Conservation (phyloP, 2,888 invertebrate genomes). For the Oeneis ivallda region DNA sequence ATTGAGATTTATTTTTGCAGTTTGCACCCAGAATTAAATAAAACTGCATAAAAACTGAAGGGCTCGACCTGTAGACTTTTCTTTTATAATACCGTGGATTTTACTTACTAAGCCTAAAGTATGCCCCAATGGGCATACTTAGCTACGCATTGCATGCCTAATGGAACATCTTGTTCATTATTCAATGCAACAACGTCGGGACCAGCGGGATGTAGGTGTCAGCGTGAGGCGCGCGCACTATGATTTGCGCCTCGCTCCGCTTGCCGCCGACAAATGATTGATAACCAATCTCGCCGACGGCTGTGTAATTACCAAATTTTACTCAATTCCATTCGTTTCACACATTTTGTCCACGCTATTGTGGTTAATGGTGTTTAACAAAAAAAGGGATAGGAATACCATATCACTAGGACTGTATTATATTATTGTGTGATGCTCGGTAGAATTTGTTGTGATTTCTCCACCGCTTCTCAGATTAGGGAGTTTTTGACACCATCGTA, state of each 20-base stretch:
- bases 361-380: neutral
- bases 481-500: too few relatives aligned
- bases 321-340: conserved; percentile 50
- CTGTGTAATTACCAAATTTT: conserved; percentile 64
- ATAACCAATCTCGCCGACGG: conserved; percentile 70
- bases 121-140: neutral
- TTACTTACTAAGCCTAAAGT: neutral
- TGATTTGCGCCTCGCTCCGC: conserved; percentile 78
- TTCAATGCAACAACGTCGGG: conserved; percentile 1
- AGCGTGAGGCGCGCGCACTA: conserved; percentile 71
- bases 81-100: too few relatives aligned
- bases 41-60: too few relatives aligned
- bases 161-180: neutral
- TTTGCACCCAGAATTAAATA: too few relatives aligned
- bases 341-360: conserved; percentile 31
- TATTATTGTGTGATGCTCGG: too few relatives aligned
- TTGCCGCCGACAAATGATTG: conserved; percentile 72
- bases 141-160: neutral
- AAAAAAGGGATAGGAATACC: neutral
- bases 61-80: too few relatives aligned
- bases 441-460: too few relatives aligned
- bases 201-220: conserved; percentile 69
- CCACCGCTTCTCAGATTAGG: too few relatives aligned
- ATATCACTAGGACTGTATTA: neutral
- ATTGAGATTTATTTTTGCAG: too few relatives aligned